These are phyloP conservation scores for Dascyllus trimaculatus DNA, from an alignment of 2,113 vertebrate species.

Conservation along the genomic window DNA sequence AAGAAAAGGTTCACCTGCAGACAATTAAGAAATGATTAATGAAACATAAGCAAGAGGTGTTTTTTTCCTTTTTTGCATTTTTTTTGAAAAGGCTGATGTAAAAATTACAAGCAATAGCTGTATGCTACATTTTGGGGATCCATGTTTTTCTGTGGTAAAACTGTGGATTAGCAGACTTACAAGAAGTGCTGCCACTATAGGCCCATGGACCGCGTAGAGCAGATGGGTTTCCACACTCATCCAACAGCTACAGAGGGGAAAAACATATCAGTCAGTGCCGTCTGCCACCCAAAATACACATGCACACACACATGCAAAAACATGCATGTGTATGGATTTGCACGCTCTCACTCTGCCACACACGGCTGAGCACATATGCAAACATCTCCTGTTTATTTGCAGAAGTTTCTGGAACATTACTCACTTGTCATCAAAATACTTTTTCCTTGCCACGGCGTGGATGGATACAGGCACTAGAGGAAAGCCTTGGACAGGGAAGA, in stretches of 20 bases:
- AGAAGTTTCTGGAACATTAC: slow-evolving; percentile 75
- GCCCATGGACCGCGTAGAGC: slow-evolving; percentile 96
- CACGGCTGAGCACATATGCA: slow-evolving; percentile 47
- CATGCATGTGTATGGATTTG: background rate
- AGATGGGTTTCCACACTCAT: slow-evolving; percentile 96
- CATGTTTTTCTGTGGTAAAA: background rate
- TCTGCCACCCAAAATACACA: slow-evolving; percentile 62
- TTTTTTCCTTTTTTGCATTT: background rate
- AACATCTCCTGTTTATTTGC: slow-evolving; percentile 70
- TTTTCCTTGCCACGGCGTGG: slow-evolving; percentile 93
- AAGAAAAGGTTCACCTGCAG: slow-evolving; percentile 97
- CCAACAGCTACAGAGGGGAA: slow-evolving; percentile 91
- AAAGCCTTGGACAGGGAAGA: slow-evolving; percentile 86
- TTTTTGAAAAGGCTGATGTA: background rate
- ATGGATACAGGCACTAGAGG: slow-evolving; percentile 94
- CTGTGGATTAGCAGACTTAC: slow-evolving; percentile 83
- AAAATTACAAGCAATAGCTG: background rate
- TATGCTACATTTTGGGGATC: background rate
- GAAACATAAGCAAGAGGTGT: background rate
- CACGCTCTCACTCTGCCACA: slow-evolving; percentile 40
- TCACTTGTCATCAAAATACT: slow-evolving; percentile 98
- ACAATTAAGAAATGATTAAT: background rate
- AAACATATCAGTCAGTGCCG: slow-evolving; percentile 60
- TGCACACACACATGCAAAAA: slow-evolving; percentile 37
- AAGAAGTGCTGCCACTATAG: slow-evolving; percentile 94